phyloP scores from a whole-genome alignment of 2,113 vertebrate genomes.

The Eublepharis macularius region DNA sequence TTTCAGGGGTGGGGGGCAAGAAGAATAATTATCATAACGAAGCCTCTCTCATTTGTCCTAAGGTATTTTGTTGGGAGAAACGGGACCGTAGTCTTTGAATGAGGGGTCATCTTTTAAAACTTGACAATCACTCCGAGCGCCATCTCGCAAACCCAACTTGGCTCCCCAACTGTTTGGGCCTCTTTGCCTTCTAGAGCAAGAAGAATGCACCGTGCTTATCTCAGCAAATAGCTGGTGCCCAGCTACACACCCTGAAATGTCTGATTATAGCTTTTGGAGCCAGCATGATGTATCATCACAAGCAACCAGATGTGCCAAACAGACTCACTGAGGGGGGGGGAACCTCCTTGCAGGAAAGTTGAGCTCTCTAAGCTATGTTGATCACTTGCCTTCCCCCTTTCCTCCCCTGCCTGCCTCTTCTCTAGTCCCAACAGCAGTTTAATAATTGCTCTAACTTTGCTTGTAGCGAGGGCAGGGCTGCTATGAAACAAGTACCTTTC shows the following conservation, averaged over 20 bases:
- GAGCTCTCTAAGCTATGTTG: slow-evolving; percentile 40
- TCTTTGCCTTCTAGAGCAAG: slow-evolving; percentile 45
- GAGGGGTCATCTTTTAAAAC: not conserved
- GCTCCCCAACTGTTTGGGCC: not conserved
- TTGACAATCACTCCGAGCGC: no score
- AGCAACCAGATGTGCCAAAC: slow-evolving; percentile 79
- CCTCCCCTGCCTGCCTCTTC: slow-evolving; percentile 15
- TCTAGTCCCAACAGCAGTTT: slow-evolving; percentile 46
- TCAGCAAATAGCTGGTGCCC: slow-evolving; percentile 73
- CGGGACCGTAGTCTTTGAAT: not conserved
- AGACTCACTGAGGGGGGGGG: slow-evolving; percentile 60
- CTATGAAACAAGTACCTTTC: slow-evolving; percentile 40
- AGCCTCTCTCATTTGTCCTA: not conserved
- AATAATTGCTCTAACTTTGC: slow-evolving; percentile 61
- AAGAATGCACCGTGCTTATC: slow-evolving; percentile 66
- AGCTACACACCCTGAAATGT: slow-evolving; percentile 70
- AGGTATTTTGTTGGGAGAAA: rapidly evolving
- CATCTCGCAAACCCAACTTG: not conserved
- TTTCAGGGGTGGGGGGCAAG: not conserved
- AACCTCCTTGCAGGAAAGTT: slow-evolving; percentile 41
- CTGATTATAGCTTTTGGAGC: slow-evolving; percentile 78
- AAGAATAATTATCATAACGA: not conserved
- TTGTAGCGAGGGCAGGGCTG: slow-evolving; percentile 61
- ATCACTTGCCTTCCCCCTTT: not conserved
- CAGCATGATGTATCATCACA: slow-evolving; percentile 68